Evolutionary conservation across 2,113 vertebrate genomes (phyloP).

Genomic region (Ellobius talpinus): DNA sequence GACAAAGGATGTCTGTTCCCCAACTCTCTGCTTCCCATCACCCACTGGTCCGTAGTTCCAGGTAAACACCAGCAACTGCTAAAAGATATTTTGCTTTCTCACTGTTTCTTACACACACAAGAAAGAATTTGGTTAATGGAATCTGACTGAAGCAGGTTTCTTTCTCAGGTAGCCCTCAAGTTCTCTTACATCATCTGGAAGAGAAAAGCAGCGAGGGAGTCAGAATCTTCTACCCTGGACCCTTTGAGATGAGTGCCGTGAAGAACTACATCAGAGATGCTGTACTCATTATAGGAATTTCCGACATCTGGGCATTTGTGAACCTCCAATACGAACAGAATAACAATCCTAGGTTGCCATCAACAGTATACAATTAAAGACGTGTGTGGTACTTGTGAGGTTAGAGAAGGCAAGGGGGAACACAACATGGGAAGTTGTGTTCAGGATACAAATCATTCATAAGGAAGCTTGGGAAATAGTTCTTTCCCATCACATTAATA

Average conservation of each 20-base stretch:
- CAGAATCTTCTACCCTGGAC: constrained; percentile 17
- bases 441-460: constrained; percentile 50
- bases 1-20: background rate
- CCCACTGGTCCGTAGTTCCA: background rate
- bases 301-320: constrained; percentile 25
- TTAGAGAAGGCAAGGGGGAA: background rate
- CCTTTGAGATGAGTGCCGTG: constrained; percentile 10
- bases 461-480: constrained; percentile 63
- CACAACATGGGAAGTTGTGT: background rate
- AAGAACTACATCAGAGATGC: constrained; percentile 62
- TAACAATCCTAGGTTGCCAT: constrained; percentile 41
- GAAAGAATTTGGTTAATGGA: background rate
- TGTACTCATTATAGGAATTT: constrained; percentile 33
- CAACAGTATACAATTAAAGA: constrained; percentile 53
- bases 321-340: constrained; percentile 64
- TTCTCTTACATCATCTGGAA: constrained; percentile 51
- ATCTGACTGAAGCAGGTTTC: constrained; percentile 47
- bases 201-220: background rate
- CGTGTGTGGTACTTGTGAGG: background rate
- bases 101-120: background rate
- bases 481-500: constrained; percentile 74
- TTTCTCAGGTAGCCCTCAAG: constrained; percentile 29
- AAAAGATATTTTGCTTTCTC: constrained; percentile 45
- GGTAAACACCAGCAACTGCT: background rate
- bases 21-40: background rate